Evolutionary conservation across 2,888 invertebrate species (phyloP), one percentile per base, ranked within the genome.

Genomic region (Caenorhabditis parvicauda): DNA sequence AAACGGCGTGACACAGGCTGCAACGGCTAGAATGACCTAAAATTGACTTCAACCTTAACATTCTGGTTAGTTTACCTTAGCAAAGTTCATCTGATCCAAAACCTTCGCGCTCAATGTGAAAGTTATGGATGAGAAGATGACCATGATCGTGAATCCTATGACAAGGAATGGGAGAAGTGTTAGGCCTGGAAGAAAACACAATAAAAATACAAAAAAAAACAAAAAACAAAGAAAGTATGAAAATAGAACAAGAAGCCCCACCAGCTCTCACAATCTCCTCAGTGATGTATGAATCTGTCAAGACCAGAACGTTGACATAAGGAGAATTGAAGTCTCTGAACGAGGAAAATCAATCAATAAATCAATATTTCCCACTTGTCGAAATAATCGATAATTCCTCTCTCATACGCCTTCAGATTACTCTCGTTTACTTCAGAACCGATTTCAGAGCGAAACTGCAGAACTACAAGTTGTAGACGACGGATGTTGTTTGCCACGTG

Each of bases 121-220:
- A 4, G 77, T 74, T 17, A 70, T 49, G 3, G 70, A 61, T 2
- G 79, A 79, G 59, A 79, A 79, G 3, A 65, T 44, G 14, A 66
- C 66, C 79, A 79, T 79, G 37, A 79, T 79, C 12, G 64, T 59
- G 58, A 79, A 79, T 7, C 79, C 79, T 42, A 79, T 70, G 25
- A 69, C 65, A 19, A 79, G 50, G 38, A 79, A 79, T 4, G 79
- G 79, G 6, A 79, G 61, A n/a, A 79, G 65, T n/a, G 73, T 67
- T 4, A 75, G 32, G 43, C n/a, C n/a, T n/a, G n/a, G n/a, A n/a
- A n/a, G n/a, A n/a, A n/a, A n/a, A n/a, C n/a, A n/a, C n/a, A n/a
- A n/a, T n/a, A n/a, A n/a, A n/a, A n/a, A n/a, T n/a, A n/a, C n/a
- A n/a, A n/a, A n/a, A n/a, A n/a, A n/a, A n/a, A n/a, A n/a, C n/a